Conservation (phyloP, 2,113 vertebrate species). For the Bambusicola thoracicus region DNA sequence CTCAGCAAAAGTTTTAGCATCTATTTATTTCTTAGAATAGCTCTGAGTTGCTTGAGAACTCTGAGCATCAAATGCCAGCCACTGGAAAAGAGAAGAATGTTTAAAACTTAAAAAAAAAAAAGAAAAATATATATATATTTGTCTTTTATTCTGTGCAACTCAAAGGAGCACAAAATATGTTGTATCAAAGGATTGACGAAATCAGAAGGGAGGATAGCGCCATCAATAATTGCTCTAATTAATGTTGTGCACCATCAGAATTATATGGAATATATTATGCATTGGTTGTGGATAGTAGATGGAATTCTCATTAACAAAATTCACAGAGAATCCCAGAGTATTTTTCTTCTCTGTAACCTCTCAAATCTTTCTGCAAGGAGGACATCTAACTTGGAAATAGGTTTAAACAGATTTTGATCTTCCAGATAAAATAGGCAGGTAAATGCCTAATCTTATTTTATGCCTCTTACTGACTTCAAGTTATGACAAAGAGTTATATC, state of each 20-base stretch:
- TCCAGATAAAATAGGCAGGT: background rate
- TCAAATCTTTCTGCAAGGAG: background rate
- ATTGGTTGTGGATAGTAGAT: background rate
- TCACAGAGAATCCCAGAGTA: background rate
- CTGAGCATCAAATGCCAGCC: background rate
- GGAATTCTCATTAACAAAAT: background rate
- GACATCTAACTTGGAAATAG: background rate
- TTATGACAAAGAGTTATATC: background rate
- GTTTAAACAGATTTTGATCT: conserved; percentile 3
- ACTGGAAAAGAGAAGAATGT: background rate
- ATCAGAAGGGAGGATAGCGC: background rate
- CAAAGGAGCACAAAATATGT: background rate
- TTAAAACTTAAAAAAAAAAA: background rate
- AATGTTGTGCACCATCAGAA: background rate
- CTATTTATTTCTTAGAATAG: background rate
- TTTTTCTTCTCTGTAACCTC: background rate
- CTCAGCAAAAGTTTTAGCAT: background rate
- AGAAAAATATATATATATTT: background rate
- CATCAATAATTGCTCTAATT: background rate
- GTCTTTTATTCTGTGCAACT: background rate
- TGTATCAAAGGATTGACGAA: background rate
- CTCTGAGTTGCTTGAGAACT: background rate
- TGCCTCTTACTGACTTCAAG: background rate
- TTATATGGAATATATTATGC: background rate
- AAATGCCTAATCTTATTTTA: background rate